Evolutionary conservation across 1,140 invertebrate genomes (phyloP).

Genomic region (Heliconius nattereri): DNA sequence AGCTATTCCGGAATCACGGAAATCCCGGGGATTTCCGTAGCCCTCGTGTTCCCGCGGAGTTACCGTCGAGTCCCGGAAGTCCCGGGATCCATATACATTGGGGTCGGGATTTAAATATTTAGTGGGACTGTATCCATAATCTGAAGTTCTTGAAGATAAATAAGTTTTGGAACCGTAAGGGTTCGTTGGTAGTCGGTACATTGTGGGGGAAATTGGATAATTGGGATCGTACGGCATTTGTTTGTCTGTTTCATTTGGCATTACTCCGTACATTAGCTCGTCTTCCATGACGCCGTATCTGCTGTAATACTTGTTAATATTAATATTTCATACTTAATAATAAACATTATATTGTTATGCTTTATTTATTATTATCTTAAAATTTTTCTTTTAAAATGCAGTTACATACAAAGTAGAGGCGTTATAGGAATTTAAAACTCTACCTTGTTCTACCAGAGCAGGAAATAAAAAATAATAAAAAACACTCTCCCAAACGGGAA

Average conservation of each 20-base stretch:
- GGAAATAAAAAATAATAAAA: too few relatives aligned
- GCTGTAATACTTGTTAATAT: constrained; percentile 29
- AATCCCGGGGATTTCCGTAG: constrained; percentile 82
- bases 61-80: constrained; percentile 64
- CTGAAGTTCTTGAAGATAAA: constrained; percentile 69
- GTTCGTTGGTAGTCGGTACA: constrained; percentile 70
- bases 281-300: constrained; percentile 79
- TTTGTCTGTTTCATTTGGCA: constrained; percentile 71
- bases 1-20: constrained; percentile 78
- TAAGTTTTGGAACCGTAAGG: constrained; percentile 79
- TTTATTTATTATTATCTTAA: too few relatives aligned
- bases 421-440: too few relatives aligned
- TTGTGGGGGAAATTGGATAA: constrained; percentile 72
- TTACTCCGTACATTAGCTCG: constrained; percentile 73
- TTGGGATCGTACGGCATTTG: constrained; percentile 77
- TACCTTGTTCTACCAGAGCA: too few relatives aligned
- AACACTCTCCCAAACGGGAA: too few relatives aligned
- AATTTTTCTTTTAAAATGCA: too few relatives aligned
- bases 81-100: constrained; percentile 69
- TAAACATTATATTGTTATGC: too few relatives aligned
- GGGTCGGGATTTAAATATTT: constrained; percentile 73
- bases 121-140: constrained; percentile 77
- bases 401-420: too few relatives aligned
- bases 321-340: constrained; percentile 1
- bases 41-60: constrained; percentile 76